Percentiles rank a stretch among this genome's conserved stretches.
phyloP scores from a whole-genome alignment of 1,140 invertebrate genomes.

The Belonocnema kinseyi region DNA sequence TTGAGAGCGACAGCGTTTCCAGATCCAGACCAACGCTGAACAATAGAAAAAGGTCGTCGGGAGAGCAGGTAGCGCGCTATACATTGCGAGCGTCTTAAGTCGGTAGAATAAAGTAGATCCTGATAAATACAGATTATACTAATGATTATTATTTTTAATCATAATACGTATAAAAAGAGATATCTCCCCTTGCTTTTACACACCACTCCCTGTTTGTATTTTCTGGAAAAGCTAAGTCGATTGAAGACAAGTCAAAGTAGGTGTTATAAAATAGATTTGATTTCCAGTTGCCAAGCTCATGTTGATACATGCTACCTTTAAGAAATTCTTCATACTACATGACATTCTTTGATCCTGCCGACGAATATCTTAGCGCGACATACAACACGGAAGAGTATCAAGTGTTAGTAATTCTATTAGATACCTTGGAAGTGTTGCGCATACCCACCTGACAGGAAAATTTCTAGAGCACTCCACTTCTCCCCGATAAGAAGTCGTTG shows the following conservation, averaged over 20 bases:
- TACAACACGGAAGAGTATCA: conserved; percentile 28
- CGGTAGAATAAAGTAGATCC: too few species aligned
- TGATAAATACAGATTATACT: too few species aligned
- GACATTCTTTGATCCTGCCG: conserved; percentile 38
- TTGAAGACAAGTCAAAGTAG: background rate
- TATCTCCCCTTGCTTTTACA: too few species aligned
- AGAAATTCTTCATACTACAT: background rate
- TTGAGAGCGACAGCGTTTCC: too few species aligned
- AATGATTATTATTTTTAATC: too few species aligned
- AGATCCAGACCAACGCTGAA: too few species aligned
- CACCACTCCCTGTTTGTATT: background rate
- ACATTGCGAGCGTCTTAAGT: too few species aligned
- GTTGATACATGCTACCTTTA: background rate
- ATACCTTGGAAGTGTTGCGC: conserved; percentile 48
- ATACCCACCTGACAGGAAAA: conserved; percentile 48
- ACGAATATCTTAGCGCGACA: conserved; percentile 35
- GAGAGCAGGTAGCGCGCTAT: too few species aligned
- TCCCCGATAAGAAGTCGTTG: conserved; percentile 12
- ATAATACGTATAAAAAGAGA: too few species aligned
- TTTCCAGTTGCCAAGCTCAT: background rate
- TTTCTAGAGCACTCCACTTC: conserved; percentile 44
- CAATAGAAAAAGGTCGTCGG: too few species aligned
- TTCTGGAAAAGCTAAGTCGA: background rate
- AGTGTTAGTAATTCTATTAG: conserved; percentile 50
- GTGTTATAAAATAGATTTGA: conserved; percentile 2